Evolutionary conservation across 2,113 vertebrate genomes (phyloP), one percentile per base, ranked within the genome.

Genomic region (Cnemophilus loriae): DNA sequence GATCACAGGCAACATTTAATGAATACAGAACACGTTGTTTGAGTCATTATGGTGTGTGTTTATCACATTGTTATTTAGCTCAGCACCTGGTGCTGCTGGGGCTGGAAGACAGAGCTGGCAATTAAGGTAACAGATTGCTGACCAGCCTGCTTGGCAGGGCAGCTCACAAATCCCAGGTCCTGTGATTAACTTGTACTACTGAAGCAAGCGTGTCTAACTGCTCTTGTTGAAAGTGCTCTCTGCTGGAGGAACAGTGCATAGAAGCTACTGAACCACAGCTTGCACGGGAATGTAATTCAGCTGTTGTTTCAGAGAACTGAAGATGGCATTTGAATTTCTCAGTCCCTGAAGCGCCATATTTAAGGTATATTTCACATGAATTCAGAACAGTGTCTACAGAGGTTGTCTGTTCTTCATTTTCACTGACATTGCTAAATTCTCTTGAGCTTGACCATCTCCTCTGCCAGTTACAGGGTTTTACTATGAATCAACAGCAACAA

Each of bases 1-100:
- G 87, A 86, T 93, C 63, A 61, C 39, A 93, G 55, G n/a, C 56
- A 93, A 32, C 52, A 32, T 56, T 85, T 87, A 81, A 90, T 71
- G 71, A 81, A 85, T 44, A 55, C 35, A 91, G 60, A 70, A 35
- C 18, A 42, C 4, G 1, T 73, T 61, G 32, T 59, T 85, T 87
- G 86, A 91, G 78, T 76, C 69, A 64, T 87, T 68, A 16, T 46
- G 67, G 13, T 46, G 11, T 53, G 44, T 84, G 81, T 80, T 95
- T 90, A 65, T 90, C 81, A 89, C 81, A 23, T 24, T 79, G 84
- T 75, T 71, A 69, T 83, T 96, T 59, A 92, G 89, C 56, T 87
- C 57, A 91, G 89, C 89, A 95, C 89, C 93, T 90, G 87, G 53
- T 76, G 69, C 84, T 91, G 56, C 77, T 79, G 56, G 37, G 60